Percentiles rank a stretch among this genome's conserved stretches.
These are phyloP conservation scores for Desmodus rotundus DNA, from an alignment of 2,113 vertebrate species.

Conservation along the genomic window DNA sequence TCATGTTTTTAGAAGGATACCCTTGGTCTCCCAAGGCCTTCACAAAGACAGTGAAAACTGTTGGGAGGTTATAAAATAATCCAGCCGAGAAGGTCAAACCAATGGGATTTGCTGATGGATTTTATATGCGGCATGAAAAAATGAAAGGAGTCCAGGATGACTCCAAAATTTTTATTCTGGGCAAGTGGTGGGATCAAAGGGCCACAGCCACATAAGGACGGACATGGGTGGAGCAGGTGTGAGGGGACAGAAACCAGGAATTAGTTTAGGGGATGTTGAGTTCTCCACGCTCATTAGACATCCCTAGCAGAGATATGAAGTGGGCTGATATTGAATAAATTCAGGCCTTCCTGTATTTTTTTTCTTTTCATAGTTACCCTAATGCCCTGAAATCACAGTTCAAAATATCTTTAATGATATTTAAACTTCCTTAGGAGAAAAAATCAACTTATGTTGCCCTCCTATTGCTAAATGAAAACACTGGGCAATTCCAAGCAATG, in stretches of 20 bases:
- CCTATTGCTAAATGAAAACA: background rate
- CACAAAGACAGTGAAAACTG: background rate
- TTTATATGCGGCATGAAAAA: background rate
- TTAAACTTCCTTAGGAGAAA: background rate
- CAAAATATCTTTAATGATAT: background rate
- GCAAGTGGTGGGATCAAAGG: background rate
- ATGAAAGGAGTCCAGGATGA: background rate
- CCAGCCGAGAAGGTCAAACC: background rate
- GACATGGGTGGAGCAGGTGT: background rate
- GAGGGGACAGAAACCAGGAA: background rate
- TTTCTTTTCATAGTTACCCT: background rate
- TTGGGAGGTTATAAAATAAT: background rate
- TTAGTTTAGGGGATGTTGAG: background rate
- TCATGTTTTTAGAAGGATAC: background rate
- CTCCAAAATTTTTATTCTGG: background rate
- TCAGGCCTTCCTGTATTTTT: background rate
- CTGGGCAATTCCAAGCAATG: background rate
- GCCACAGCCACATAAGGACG: background rate
- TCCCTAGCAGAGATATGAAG: background rate
- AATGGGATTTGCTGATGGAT: background rate
- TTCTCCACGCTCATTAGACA: background rate
- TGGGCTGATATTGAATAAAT: background rate
- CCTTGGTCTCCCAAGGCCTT: background rate
- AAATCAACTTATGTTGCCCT: background rate
- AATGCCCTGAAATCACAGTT: background rate